These are phyloP conservation scores for Malurus elegans DNA, from an alignment of 2,113 vertebrate genomes.

Conservation along the genomic window DNA sequence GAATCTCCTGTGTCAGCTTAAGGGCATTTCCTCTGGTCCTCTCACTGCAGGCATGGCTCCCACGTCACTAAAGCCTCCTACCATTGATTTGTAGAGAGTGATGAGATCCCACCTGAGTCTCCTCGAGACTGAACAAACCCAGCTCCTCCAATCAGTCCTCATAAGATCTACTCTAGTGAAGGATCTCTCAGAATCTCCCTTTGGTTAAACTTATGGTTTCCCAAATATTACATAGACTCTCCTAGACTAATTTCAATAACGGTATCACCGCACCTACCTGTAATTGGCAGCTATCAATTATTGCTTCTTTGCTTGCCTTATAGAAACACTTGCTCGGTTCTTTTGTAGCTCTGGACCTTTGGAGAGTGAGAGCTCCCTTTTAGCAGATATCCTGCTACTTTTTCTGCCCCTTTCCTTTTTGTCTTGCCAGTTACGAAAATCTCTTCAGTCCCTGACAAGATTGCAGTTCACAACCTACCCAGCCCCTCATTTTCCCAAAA, in stretches of 20 bases:
- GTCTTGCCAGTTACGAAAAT: background rate
- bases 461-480: background rate
- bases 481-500: background rate
- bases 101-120: background rate
- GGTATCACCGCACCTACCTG: background rate
- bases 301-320: background rate
- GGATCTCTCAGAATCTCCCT: background rate
- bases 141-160: background rate
- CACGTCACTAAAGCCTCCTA: background rate
- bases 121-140: background rate
- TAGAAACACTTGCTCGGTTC: background rate
- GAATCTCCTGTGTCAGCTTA: background rate
- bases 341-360: background rate
- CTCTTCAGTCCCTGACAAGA: background rate
- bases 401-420: background rate
- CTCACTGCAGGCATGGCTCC: background rate
- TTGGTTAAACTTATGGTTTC: background rate
- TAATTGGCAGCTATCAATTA: background rate
- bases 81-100: background rate
- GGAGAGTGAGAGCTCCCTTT: background rate
- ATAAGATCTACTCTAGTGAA: background rate
- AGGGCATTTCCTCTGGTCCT: background rate
- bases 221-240: background rate
- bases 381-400: background rate
- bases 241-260: background rate